Evolutionary conservation across 2,888 invertebrate species (phyloP), one percentile per base, ranked within the genome.

Genomic region (Heliconius cydno): DNA sequence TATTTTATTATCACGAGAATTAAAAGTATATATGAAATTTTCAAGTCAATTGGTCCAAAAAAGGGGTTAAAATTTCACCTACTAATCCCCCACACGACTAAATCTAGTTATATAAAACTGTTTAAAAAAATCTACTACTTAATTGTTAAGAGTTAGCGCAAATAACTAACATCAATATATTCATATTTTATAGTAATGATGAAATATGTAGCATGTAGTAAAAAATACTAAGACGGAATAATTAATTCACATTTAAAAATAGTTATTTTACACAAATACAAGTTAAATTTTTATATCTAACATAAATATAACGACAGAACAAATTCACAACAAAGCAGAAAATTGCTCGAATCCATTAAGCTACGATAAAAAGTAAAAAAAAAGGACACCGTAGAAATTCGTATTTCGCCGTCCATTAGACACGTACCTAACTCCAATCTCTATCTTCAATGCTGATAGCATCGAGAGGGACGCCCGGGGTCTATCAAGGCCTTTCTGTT

Each of bases 371-470:
- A 83, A 84, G 71, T 79, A 4, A 19, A 52, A 52, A 46, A 79
- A 78, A 80, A 80, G 80, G 76, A 82, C 79, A 77, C 80, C 78
- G 78, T 73, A 52, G 82, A 85, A 87, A 86, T 86, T 85, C 84
- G 81, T 84, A 84, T 85, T 87, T 86, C 84, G 83, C 85, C 83
- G 84, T 84, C 86, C 86, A 87, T 87, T 87, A 87, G 85, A 87
- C 85, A 85, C 85, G 85, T 85, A 34, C 34, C 34, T 34, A 84
- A 83, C 84, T 82, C 84, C 85, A 86, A 86, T 86, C 85, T 84
- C 77, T 65, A 84, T 85, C 82, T 86, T 85, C 77, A 79, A 72
- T 41, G 78, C 60, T 77, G 85, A 85, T 86, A 85, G 84, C 81
- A 83, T 83, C 80, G 70, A 77, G 67, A 74, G 63, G 25, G 60